Conservation (phyloP, 2,888 invertebrate genomes). For the Andricus quercusramuli region DNA sequence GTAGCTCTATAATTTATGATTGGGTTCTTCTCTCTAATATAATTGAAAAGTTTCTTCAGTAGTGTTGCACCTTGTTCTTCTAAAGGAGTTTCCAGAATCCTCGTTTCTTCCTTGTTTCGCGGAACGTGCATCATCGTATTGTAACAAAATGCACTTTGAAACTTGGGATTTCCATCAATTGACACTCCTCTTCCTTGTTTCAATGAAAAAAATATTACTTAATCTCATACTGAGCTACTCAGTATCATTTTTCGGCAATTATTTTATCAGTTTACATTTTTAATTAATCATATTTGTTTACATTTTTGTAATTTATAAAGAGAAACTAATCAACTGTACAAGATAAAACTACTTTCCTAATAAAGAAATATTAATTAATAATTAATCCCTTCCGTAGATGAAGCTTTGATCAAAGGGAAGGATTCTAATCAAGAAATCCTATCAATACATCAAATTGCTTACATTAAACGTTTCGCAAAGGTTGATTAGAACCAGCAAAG, state of each 20-base stretch:
- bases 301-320: background rate
- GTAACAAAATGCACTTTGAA: slow-evolving; percentile 33
- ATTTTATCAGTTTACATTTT: background rate
- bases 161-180: slow-evolving; percentile 18
- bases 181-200: background rate
- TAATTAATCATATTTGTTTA: background rate
- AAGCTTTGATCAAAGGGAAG: slow-evolving; percentile 8
- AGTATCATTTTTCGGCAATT: background rate
- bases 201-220: background rate
- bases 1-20: slow-evolving; percentile 32
- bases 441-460: slow-evolving; percentile 24
- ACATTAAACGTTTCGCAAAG: slow-evolving; percentile 12
- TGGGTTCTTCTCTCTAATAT: slow-evolving; percentile 26
- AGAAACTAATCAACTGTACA: background rate
- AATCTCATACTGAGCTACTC: background rate
- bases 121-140: background rate
- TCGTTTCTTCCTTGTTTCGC: slow-evolving; percentile 24
- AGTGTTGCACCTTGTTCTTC: slow-evolving; percentile 16
- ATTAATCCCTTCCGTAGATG: background rate
- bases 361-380: background rate
- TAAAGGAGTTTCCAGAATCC: slow-evolving; percentile 30
- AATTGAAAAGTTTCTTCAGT: slow-evolving; percentile 35
- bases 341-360: background rate
- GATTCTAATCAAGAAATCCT: slow-evolving; percentile 27
- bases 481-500: background rate